A percentile compares a stretch with the other conserved stretches of the same genome.
Conservation (phyloP, 2,888 invertebrate genomes). For the Drosophila lacicola region DNA sequence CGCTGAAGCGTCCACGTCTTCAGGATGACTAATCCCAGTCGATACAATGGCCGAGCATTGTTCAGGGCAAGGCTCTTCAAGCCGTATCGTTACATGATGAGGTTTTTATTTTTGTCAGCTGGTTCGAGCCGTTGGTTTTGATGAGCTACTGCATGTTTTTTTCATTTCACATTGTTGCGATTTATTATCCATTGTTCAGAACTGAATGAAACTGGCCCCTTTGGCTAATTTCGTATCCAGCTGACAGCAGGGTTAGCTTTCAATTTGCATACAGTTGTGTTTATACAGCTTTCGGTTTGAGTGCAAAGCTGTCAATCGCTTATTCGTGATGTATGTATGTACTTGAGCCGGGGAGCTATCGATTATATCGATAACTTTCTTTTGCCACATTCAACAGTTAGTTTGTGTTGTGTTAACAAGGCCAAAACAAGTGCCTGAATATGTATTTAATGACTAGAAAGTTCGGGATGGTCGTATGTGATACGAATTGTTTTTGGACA, state of each 20-base stretch:
- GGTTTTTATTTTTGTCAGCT: constrained; percentile 19
- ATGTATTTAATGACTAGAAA: background rate
- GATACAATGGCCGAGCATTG: constrained; percentile 8
- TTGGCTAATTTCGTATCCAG: constrained; percentile 11
- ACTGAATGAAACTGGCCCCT: background rate
- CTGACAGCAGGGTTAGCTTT: constrained; percentile 34
- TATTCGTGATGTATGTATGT: background rate
- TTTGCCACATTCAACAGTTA: background rate
- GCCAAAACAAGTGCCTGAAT: background rate
- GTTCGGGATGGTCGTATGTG: too few relatives aligned
- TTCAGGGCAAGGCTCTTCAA: background rate
- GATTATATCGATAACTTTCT: constrained; percentile 9
- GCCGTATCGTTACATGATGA: background rate
- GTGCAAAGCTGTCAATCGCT: background rate
- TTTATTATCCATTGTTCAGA: constrained; percentile 16
- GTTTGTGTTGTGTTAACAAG: background rate
- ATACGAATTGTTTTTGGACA: too few relatives aligned
- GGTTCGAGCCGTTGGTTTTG: constrained; percentile 22
- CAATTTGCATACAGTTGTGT: constrained; percentile 4
- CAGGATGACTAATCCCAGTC: constrained; percentile 7
- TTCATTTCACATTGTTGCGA: constrained; percentile 2
- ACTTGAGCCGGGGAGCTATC: constrained; percentile 7
- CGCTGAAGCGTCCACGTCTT: too few relatives aligned
- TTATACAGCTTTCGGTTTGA: constrained; percentile 21
- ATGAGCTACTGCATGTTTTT: constrained; percentile 5